Conservation (phyloP, 2,888 invertebrate genomes). For the Hirtodrosophila duncani region DNA sequence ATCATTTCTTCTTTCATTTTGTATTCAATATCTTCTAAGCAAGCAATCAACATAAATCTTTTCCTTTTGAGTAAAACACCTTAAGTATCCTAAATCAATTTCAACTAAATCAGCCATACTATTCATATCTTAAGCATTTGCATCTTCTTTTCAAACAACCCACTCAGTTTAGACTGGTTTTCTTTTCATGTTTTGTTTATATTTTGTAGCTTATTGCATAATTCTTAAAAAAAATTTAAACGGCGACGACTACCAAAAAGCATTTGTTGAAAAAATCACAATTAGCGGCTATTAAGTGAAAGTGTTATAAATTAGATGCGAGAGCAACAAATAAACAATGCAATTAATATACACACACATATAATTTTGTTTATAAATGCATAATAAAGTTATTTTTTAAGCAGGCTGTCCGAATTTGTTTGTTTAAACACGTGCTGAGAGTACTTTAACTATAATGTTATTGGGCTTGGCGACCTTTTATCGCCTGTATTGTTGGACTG, state of each 20-base stretch:
- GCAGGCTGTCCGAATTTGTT: neutral
- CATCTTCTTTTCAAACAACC: neutral
- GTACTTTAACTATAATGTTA: neutral
- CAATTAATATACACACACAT: conserved; percentile 23
- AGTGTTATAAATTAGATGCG: conserved; percentile 58
- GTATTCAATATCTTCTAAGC: too few species aligned
- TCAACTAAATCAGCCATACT: too few species aligned
- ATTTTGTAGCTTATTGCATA: conserved; percentile 21
- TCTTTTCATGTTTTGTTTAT: neutral
- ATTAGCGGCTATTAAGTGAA: conserved; percentile 62
- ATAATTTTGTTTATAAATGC: conserved; percentile 25
- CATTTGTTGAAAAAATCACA: conserved; percentile 30
- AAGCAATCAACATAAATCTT: too few species aligned
- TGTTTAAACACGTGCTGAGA: too few species aligned
- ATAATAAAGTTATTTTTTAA: conserved; percentile 20
- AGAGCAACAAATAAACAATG: conserved; percentile 7
- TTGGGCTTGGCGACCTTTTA: too few species aligned
- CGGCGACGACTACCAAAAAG: neutral
- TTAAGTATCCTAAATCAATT: too few species aligned
- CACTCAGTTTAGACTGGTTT: conserved; percentile 12
- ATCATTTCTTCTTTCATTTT: too few species aligned
- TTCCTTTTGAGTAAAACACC: too few species aligned
- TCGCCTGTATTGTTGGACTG: neutral
- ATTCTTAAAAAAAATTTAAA: conserved; percentile 5
- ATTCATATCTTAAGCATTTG: too few species aligned